Conservation (phyloP, 2,888 invertebrate genomes). For the Camptogramma bilineatum region DNA sequence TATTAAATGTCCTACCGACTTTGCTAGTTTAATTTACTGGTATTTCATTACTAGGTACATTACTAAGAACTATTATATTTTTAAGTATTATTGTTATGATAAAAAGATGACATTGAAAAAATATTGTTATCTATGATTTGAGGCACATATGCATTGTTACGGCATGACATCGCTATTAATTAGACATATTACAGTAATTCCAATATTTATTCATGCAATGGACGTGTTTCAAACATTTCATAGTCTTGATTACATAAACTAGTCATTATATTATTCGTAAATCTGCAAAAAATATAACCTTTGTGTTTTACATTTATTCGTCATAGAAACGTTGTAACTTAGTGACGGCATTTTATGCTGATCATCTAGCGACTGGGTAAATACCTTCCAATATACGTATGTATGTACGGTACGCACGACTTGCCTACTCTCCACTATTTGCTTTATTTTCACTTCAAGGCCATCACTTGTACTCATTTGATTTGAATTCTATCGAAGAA, state of each 20-base stretch:
- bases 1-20: conserved; percentile 37
- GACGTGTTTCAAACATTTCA: conserved; percentile 71
- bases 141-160: conserved; percentile 76
- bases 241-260: conserved; percentile 67
- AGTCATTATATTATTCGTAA: conserved; percentile 65
- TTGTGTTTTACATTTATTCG: conserved; percentile 68
- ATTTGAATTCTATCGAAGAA: conserved; percentile 62
- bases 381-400: conserved; percentile 60
- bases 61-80: conserved; percentile 55
- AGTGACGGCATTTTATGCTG: conserved; percentile 74
- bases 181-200: conserved; percentile 61
- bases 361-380: conserved; percentile 69
- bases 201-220: conserved; percentile 67
- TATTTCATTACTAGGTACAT: conserved; percentile 46
- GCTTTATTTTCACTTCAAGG: conserved; percentile 71
- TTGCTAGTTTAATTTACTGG: conserved; percentile 46
- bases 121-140: conserved; percentile 71
- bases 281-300: conserved; percentile 82
- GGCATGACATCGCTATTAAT: conserved; percentile 60
- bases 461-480: conserved; percentile 80
- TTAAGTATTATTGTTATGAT: conserved; percentile 42
- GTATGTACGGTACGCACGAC: conserved; percentile 52
- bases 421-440: conserved; percentile 60
- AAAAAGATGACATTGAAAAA: conserved; percentile 71
- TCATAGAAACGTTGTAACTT: conserved; percentile 65